Base-by-base conservation (phyloP, 1,140 invertebrate species). In the Choristoneura fumiferana region DNA sequence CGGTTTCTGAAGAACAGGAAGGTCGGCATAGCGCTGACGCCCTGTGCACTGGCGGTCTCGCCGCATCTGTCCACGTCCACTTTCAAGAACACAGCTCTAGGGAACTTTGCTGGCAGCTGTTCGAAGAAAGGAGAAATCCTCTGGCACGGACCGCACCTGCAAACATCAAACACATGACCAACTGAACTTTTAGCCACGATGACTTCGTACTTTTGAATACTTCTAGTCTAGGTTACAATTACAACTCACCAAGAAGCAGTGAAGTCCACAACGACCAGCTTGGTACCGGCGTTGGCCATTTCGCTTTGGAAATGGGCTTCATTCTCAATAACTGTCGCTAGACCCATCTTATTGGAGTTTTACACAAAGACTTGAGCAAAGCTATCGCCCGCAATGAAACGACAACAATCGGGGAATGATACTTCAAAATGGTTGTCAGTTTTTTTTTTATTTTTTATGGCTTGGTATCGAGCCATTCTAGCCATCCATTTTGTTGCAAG, bases 21-120 rank as follows among this genome's bases (percentile, higher is more conserved):
- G 4, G 98, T 99, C 5, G 98, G 98, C 97, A 99, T 99, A 1
- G 97, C 96, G 62, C 93, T 94, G 12, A 99, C 95, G 38, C 95
- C 96, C 81, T 99, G 94, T 14, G 90, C 89, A 15, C 93, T 91
- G 1, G 98, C 96, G 22, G 95, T 96, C 74, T 97, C 96, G 43
- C 93, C 93, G 73, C 96, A 97, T 74, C 94, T 93, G 76, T 98
- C 96, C 15, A 98, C 97, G 89, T 99, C 98, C 1, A 99, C 95
- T 91, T 99, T 98, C 0, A 99, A 86, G 82, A 99, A 99, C 5
- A 98, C 91, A 6, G 96, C 97, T 72, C 94, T 93, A 0, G 95
- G 92, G 88, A 98, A 99, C 84, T 96, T 96, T 2, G 89, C 90
- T 8, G 97, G 94, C 37, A 98, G 81, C 71, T 96, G 93, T 61